These are phyloP conservation scores for Eublepharis macularius DNA, from an alignment of 2,113 vertebrate genomes.

Conservation along the genomic window DNA sequence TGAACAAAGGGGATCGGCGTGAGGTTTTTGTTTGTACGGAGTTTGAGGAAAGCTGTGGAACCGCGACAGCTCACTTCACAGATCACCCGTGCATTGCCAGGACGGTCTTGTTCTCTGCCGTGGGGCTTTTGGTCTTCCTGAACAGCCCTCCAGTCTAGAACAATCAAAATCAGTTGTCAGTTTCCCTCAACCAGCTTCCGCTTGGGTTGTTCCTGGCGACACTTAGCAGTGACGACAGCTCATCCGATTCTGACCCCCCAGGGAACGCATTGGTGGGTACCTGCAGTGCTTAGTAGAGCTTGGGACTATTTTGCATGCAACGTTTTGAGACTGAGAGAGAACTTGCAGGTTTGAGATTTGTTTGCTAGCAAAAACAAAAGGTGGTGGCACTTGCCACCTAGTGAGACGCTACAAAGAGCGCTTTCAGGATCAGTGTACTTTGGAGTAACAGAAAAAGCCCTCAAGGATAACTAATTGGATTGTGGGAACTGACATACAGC, in stretches of 20 bases:
- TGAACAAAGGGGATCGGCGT: neutral
- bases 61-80: neutral
- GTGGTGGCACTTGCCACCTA: conserved; percentile 10
- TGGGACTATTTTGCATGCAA: neutral
- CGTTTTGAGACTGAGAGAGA: neutral
- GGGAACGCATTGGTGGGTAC: neutral
- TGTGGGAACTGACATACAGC: neutral
- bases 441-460: neutral
- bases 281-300: neutral
- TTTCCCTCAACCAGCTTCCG: neutral
- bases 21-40: neutral
- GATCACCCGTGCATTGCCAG: neutral
- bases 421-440: neutral
- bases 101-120: neutral
- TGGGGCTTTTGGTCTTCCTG: neutral
- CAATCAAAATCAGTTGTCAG: neutral
- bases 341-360: neutral
- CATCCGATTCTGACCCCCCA: neutral
- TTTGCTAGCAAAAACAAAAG: neutral
- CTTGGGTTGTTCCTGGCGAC: neutral
- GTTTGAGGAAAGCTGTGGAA: neutral
- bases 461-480: neutral
- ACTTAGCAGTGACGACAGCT: neutral
- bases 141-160: neutral
- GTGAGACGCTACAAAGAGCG: neutral